Evolutionary conservation across 1,140 invertebrate species (phyloP), one percentile per base, ranked within the genome.

Genomic region (Zophobas morio): DNA sequence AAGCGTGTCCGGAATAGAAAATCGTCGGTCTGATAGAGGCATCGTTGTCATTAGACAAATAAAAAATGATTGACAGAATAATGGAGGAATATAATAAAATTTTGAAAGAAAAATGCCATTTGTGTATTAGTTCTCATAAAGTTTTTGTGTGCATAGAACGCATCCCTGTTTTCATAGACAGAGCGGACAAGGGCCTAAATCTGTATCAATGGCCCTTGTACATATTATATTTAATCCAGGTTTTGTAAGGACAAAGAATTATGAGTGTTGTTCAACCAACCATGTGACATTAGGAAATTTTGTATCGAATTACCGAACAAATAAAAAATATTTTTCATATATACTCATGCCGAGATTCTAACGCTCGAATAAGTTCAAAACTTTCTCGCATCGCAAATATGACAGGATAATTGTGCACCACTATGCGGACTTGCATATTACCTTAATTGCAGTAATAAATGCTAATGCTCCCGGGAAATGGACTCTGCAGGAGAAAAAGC

Each of bases 141-240:
- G 71, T 73, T 73, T 73, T 73, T 73, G 47, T 73, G 54, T 73
- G 54, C 20, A 37, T 33, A 73, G 49, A 49, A 73, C 75, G 74
- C 80, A 79, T 81, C 78, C 80, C 78, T 76, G 75, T 77, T 76
- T 77, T 73, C 75, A 77, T 79, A 78, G 70, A 76, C 71, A 79
- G 63, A 80, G 56, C 73, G 80, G 79, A 81, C 80, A 77, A 79
- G 79, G 76, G 78, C 79, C 75, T 73, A 79, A 80, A 82, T 82
- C 80, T 82, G 78, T 80, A 82, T 82, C 81, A 81, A 82, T 82
- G 79, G 80, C 80, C 78, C 78, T 81, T 75, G 72, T 80, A 78
- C 74, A 74, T 56, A 75, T 75, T 60, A 75, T 75, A 75, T 79
- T 74, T 81, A 81, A 81, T 81, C 80, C 74, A 66, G 36, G 78